Conservation (phyloP, 2,113 vertebrate species). For the Numida meleagris region DNA sequence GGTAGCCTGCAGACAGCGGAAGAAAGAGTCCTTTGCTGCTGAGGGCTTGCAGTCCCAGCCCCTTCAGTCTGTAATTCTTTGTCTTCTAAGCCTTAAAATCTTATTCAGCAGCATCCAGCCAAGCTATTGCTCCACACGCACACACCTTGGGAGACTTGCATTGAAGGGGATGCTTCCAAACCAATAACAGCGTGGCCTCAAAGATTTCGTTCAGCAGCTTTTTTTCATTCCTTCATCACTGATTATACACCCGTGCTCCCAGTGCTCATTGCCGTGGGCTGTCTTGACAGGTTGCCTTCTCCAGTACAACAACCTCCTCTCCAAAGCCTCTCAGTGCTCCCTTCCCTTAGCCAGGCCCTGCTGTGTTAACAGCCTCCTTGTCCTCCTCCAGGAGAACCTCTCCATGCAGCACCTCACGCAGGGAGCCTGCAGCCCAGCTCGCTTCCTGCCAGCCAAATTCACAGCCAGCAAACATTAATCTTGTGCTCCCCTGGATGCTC, state of each 20-base stretch:
- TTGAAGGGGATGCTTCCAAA: neutral
- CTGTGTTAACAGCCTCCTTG: neutral
- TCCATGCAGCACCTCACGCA: fast-evolving
- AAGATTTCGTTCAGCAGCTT: neutral
- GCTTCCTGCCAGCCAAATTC: neutral
- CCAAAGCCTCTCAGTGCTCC: neutral
- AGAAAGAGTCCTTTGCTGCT: constrained; percentile 5
- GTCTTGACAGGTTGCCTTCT: neutral
- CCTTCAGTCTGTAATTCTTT: neutral
- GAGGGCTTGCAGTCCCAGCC: neutral
- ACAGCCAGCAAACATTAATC: neutral
- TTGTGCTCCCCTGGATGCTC: neutral
- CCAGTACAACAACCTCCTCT: neutral
- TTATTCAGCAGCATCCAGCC: neutral
- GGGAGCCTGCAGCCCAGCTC: neutral
- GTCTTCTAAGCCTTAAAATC: neutral
- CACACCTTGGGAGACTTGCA: fast-evolving
- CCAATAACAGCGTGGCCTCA: fast-evolving
- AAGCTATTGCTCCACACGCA: neutral
- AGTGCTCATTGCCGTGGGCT: neutral
- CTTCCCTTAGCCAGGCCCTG: neutral
- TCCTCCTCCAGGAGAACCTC: neutral
- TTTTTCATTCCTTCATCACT: neutral
- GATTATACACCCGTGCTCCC: neutral
- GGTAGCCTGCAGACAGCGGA: neutral